Evolutionary conservation across 2,888 invertebrate species (phyloP), one percentile per base, ranked within the genome.

Genomic region (Watsonalla cultraria): DNA sequence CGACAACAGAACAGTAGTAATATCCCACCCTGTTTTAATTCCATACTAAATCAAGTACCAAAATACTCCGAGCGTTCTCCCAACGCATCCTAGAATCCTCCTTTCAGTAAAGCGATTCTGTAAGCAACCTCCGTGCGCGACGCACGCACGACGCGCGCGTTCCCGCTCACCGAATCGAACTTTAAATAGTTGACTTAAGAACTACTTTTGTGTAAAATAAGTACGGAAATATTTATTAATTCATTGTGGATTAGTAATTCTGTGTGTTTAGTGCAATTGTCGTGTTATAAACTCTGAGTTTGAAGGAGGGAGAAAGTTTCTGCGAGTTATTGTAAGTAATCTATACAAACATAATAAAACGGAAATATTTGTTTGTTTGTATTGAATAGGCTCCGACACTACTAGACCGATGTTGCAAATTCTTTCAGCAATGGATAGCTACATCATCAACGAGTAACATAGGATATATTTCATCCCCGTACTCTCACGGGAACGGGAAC

Each of bases 61-160:
- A 5, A 0, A 42, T 42, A 42, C 42, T 24, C 24, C 24, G 24
- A 24, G 24, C 24, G 24, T 24, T 2, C 24, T 24, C 24, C 24
- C 24, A 33, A 47, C 11, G 11, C 47, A n/a, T 47, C 11, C 33
- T 47, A 7, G 42, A 34, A 42, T 64, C 62, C 65, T 70, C 68
- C 65, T 72, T 77, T 75, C 80, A 72, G 73, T 57, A 48, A 56
- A 53, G 49, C 56, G 58, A 58, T 62, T 76, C 76, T 64, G 67
- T 68, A 68, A 66, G 54, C 65, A 70, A 62, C 77, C 56, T 65
- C 61, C 71, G 65, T 24, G 62, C 56, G 59, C 58, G 67, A 51
- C 76, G 75, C 73, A 74, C 80, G 77, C 67, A 47, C 59, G 58
- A 60, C 50, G 52, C 54, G 52, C 51, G 24, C 47, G 47, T 46